Conservation (phyloP, 2,113 vertebrate genomes). For the Nerophis lumbriciformis region DNA sequence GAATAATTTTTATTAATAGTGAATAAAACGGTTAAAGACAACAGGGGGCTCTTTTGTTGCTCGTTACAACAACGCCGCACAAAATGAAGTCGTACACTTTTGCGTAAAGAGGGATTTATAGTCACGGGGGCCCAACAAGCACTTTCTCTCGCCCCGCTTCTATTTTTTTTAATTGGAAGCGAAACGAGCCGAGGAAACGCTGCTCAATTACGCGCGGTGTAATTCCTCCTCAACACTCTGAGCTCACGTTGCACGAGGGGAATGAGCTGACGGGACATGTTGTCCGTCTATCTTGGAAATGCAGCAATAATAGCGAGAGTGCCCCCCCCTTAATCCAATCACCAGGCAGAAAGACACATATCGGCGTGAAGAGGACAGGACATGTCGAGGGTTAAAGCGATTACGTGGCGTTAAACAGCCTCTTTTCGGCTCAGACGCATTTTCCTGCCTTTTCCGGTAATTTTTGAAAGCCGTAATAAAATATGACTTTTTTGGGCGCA, state of each 20-base stretch:
- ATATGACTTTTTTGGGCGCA: conserved; percentile 75
- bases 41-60: conserved; percentile 7
- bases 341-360: conserved; percentile 72
- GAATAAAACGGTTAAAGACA: conserved; percentile 10
- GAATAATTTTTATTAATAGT: conserved; percentile 9
- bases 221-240: conserved; percentile 67
- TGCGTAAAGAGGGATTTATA: conserved; percentile 4
- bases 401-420: conserved; percentile 73
- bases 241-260: conserved; percentile 56
- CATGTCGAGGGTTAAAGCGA: conserved; percentile 76
- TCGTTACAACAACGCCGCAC: conserved; percentile 13
- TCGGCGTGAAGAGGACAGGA: conserved; percentile 73
- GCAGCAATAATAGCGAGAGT: conserved; percentile 79
- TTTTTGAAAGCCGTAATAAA: conserved; percentile 84
- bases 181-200: conserved; percentile 63
- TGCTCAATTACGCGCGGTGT: conserved; percentile 56
- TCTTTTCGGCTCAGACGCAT: conserved; percentile 77
- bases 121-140: not conserved
- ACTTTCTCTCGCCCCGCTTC: conserved; percentile 3
- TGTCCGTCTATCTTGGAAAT: conserved; percentile 67
- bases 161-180: conserved; percentile 16
- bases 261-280: conserved; percentile 51
- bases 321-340: conserved; percentile 72
- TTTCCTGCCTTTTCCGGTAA: conserved; percentile 81
- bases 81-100: conserved; percentile 12